phyloP scores from a whole-genome alignment of 2,113 vertebrate genomes.

The Anguilla japonica region DNA sequence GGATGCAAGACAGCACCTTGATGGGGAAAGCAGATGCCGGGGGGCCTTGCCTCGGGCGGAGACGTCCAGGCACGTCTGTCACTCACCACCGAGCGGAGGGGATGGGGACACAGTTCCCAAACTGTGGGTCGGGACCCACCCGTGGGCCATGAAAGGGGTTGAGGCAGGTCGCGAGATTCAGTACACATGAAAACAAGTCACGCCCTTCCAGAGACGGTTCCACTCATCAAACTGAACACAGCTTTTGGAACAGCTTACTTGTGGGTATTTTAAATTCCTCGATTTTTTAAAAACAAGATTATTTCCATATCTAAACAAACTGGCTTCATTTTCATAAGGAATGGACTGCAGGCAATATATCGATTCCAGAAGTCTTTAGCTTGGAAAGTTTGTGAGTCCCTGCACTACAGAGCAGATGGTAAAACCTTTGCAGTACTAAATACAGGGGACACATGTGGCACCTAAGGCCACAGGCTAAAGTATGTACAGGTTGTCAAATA shows the following conservation, averaged over 20 bases:
- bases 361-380: no score
- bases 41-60: neutral
- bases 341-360: no score
- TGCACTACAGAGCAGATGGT: neutral
- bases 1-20: conserved; percentile 51
- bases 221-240: neutral
- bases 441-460: neutral
- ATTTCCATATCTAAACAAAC: neutral
- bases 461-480: neutral
- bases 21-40: conserved; percentile 57
- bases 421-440: neutral
- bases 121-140: neutral
- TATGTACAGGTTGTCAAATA: no score
- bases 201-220: neutral
- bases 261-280: neutral
- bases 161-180: neutral
- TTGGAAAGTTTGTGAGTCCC: no score
- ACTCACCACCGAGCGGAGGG: neutral
- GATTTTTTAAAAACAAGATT: neutral
- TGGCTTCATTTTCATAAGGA: no score
- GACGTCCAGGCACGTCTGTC: conserved; percentile 4
- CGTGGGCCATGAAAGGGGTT: neutral
- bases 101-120: neutral
- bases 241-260: neutral
- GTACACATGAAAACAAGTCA: neutral